Evolutionary conservation across 1,140 invertebrate species (phyloP).

Genomic region (Drosophila albomicans): DNA sequence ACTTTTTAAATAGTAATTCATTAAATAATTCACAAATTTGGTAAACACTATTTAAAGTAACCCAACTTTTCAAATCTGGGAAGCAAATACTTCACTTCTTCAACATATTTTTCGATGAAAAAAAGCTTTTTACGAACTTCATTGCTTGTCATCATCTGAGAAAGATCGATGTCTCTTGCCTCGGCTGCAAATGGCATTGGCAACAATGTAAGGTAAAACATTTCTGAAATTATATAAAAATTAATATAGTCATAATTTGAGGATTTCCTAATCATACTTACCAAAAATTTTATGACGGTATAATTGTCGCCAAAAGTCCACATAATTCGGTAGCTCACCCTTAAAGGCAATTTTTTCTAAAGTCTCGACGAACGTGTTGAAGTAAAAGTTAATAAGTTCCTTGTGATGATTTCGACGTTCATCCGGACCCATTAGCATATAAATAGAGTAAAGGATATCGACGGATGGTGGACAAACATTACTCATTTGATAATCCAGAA

Average conservation of each 20-base stretch:
- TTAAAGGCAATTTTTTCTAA: conserved; percentile 56
- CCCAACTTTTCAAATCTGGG: conserved; percentile 57
- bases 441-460: conserved; percentile 63
- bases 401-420: conserved; percentile 48
- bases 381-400: conserved; percentile 56
- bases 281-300: conserved; percentile 41
- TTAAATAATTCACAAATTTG: background rate
- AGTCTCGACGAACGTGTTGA: conserved; percentile 46
- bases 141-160: conserved; percentile 20
- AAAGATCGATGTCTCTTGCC: conserved; percentile 9
- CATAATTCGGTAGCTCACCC: conserved; percentile 48
- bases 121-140: conserved; percentile 36
- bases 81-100: conserved; percentile 46
- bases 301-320: conserved; percentile 48
- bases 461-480: conserved; percentile 46
- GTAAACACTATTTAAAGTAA: conserved; percentile 32
- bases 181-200: conserved; percentile 38
- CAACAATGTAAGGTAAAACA: conserved; percentile 43
- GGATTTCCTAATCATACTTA: conserved; percentile 22
- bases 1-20: no score
- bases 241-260: background rate
- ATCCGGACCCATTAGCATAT: conserved; percentile 58
- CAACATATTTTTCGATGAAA: conserved; percentile 24
- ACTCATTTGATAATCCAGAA: conserved; percentile 66
- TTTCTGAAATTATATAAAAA: conserved; percentile 35